phyloP scores from a whole-genome alignment of 2,888 invertebrate genomes.

The Eupithecia subumbrata region DNA sequence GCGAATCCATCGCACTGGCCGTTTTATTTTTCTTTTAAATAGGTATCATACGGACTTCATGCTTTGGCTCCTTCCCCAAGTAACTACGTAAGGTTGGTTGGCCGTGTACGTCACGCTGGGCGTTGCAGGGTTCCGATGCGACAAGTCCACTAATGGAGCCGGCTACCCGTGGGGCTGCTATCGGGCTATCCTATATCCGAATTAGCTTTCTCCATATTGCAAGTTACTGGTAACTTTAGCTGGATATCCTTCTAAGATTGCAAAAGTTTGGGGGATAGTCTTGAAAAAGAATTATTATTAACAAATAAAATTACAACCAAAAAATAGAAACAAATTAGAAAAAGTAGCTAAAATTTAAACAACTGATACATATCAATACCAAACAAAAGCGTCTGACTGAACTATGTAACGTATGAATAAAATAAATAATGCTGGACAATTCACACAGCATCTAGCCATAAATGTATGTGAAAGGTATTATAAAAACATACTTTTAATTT shows the following conservation, averaged over 20 bases:
- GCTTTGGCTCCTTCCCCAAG: not conserved
- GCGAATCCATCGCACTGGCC: not conserved
- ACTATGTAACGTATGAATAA: too few relatives aligned
- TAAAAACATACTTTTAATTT: too few relatives aligned
- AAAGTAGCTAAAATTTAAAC: too few relatives aligned
- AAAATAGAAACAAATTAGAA: too few relatives aligned
- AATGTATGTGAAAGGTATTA: too few relatives aligned
- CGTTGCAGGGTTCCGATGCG: conserved; percentile 65
- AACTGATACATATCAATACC: too few relatives aligned
- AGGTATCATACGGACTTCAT: not conserved
- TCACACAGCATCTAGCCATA: too few relatives aligned
- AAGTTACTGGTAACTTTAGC: not conserved
- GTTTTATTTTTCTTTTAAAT: not conserved
- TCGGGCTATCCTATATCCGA: conserved; percentile 70
- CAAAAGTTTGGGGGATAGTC: too few relatives aligned
- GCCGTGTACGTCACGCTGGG: conserved; percentile 64
- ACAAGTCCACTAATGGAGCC: conserved; percentile 75
- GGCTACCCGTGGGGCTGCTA: conserved; percentile 67
- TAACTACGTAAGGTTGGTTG: conserved; percentile 12
- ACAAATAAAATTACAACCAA: too few relatives aligned
- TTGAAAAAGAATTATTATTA: too few relatives aligned
- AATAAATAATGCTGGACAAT: too few relatives aligned
- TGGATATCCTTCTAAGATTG: not conserved
- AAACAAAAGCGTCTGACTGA: too few relatives aligned
- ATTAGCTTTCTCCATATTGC: conserved; percentile 56